Evolutionary conservation across 2,888 invertebrate genomes (phyloP), one percentile per base, ranked within the genome.

Genomic region (Drosophila vallismaia): DNA sequence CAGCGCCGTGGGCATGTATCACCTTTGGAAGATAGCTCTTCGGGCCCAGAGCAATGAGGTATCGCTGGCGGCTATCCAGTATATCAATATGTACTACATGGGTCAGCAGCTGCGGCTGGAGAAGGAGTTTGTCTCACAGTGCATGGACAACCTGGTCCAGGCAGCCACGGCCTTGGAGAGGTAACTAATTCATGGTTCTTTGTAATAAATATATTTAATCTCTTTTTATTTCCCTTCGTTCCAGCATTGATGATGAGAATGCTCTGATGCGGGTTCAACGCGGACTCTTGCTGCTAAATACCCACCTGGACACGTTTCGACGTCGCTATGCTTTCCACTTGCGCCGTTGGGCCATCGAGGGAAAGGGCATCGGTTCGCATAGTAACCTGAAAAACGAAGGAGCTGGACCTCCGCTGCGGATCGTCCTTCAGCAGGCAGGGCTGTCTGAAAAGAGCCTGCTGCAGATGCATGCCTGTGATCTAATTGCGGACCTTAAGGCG

Each of bases 41-140:
- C 93, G 96, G 76, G 98, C 98, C 1, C 95, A 95, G 77, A 97
- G 96, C 89, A 97, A 97, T 92, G 98, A 98, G 89, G 98, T 98
- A 1, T 97, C 97, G 75, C 95, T 98, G 94, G 96, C 97, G 3
- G 98, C 98, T 0, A 98, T 98, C 79, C 97, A 98, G 90, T 97
- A 97, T 90, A 93, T 98, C 59, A 98, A 98, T 91, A 95, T 96
- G 88, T 98, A 97, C 91, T 98, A 98, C 92, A 97, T 98, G 94
- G 96, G 97, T 6, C 96, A 97, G 70, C 96, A 97, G 88, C 91
- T 98, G 45, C 96, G 97, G 77, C 95, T 97, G 82, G 98, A 98
- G 91, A 96, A 96, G 67, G 98, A 98, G 89, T 98, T 98, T 91
- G 96, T 98, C 0, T 94, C 96, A 44, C 95, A 97, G 77, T 98